phyloP scores from a whole-genome alignment of 2,888 invertebrate species.

The Anorthoa munda region DNA sequence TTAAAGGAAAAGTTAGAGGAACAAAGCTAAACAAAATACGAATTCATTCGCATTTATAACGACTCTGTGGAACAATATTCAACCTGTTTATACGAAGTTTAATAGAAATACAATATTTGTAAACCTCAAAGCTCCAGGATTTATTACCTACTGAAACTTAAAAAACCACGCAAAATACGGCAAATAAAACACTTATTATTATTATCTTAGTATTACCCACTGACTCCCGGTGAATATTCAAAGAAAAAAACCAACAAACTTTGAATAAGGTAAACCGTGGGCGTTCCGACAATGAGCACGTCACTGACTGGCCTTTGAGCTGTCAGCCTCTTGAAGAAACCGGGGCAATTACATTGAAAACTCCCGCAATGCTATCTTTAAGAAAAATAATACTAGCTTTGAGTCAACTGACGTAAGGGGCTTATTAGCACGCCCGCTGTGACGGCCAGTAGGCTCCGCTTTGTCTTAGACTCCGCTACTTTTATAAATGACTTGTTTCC shows the following conservation, averaged over 20 bases:
- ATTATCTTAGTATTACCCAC: conserved; percentile 71
- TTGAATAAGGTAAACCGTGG: conserved; percentile 89
- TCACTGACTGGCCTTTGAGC: conserved; percentile 89
- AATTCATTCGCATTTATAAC: conserved; percentile 31
- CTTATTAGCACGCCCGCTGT: conserved; percentile 87
- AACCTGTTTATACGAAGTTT: conserved; percentile 9
- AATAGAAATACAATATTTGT: conserved; percentile 38
- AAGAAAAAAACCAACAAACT: conserved; percentile 84
- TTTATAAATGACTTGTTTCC: conserved; percentile 67
- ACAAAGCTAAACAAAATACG: conserved; percentile 18
- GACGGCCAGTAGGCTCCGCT: conserved; percentile 74
- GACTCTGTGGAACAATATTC: conserved; percentile 13
- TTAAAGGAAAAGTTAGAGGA: conserved; percentile 13
- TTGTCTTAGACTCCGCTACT: conserved; percentile 68
- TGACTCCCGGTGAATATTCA: conserved; percentile 79
- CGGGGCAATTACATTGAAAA: conserved; percentile 91
- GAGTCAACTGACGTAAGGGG: conserved; percentile 85
- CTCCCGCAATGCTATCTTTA: conserved; percentile 87
- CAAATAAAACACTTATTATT: conserved; percentile 73
- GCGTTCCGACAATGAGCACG: conserved; percentile 89
- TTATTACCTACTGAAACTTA: conserved; percentile 22
- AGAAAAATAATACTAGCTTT: conserved; percentile 87
- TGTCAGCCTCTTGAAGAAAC: conserved; percentile 89
- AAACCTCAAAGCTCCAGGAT: conserved; percentile 24
- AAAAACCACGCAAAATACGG: conserved; percentile 50